A percentile compares a stretch with the other conserved stretches of the same genome.
Evolutionary conservation across 2,888 invertebrate species (phyloP).

Genomic region (Baccha elongata): DNA sequence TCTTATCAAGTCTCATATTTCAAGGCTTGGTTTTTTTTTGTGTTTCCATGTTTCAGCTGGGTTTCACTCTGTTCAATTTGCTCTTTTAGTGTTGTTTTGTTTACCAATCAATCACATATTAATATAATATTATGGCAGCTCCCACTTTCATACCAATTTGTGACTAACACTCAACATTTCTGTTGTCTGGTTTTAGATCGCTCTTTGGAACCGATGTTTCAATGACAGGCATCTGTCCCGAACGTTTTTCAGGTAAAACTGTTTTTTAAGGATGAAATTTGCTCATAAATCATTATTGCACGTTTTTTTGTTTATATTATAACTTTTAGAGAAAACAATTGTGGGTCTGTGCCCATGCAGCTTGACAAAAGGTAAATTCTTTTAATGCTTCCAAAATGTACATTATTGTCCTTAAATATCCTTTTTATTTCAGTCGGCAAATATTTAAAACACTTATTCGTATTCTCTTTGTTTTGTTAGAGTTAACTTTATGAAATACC

Average conservation of each 20-base stretch:
- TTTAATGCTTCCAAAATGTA: too few species aligned
- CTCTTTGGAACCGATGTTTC: slow-evolving; percentile 84
- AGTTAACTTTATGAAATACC: slow-evolving; percentile 95
- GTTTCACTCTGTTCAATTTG: too few species aligned
- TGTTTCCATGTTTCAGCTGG: too few species aligned
- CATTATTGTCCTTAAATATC: background rate
- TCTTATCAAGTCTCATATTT: slow-evolving; percentile 28
- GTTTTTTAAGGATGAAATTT: slow-evolving; percentile 9
- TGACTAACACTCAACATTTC: slow-evolving; percentile 77
- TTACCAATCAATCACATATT: too few species aligned
- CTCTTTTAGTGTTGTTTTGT: too few species aligned
- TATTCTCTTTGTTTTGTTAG: too few species aligned
- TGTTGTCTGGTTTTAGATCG: slow-evolving; percentile 86
- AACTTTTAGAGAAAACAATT: slow-evolving; percentile 84
- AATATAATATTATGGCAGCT: slow-evolving; percentile 16
- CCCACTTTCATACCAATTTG: slow-evolving; percentile 34
- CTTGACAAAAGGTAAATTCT: slow-evolving; percentile 77
- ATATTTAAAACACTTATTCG: too few species aligned
- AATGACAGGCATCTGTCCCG: slow-evolving; percentile 82
- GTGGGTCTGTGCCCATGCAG: slow-evolving; percentile 82
- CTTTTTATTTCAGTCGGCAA: background rate
- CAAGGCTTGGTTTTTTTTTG: background rate
- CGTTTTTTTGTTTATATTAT: slow-evolving; percentile 10
- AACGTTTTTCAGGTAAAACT: slow-evolving; percentile 85
- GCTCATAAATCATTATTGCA: slow-evolving; percentile 29